Percentiles rank a stretch among this genome's conserved stretches.
phyloP scores from a whole-genome alignment of 2,113 vertebrate species.

The Rhabdornis inornatus region DNA sequence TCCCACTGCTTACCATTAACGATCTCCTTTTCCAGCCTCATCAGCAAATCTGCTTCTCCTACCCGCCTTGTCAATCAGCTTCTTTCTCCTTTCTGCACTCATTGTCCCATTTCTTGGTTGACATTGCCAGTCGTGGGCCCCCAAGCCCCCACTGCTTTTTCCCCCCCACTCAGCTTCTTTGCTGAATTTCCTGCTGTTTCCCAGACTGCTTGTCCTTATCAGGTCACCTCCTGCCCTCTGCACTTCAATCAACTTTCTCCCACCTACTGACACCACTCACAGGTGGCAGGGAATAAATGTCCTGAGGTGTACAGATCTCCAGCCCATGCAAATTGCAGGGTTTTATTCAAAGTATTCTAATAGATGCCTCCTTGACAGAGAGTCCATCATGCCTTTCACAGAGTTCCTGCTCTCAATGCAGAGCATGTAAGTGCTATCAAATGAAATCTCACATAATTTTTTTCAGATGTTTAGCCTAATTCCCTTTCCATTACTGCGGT shows the following conservation, averaged over 20 bases:
- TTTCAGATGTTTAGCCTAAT: conserved; percentile 12
- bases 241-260: neutral
- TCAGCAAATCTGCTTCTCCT: neutral
- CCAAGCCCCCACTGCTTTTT: neutral
- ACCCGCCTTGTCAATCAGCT: neutral
- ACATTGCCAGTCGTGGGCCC: neutral
- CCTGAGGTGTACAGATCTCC: neutral
- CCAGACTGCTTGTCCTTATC: neutral
- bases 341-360: neutral
- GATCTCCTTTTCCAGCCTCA: neutral
- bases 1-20: neutral
- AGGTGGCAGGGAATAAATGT: neutral
- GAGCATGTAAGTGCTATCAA: neutral
- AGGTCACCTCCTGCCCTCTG: neutral
- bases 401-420: neutral
- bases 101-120: neutral
- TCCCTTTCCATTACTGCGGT: neutral
- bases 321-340: neutral
- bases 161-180: neutral
- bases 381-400: neutral
- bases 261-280: neutral
- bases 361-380: neutral
- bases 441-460: conserved; percentile 31
- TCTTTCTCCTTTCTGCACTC: neutral
- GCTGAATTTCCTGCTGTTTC: neutral